phyloP scores from a whole-genome alignment of 2,113 vertebrate genomes.

The Pangasianodon gigas region DNA sequence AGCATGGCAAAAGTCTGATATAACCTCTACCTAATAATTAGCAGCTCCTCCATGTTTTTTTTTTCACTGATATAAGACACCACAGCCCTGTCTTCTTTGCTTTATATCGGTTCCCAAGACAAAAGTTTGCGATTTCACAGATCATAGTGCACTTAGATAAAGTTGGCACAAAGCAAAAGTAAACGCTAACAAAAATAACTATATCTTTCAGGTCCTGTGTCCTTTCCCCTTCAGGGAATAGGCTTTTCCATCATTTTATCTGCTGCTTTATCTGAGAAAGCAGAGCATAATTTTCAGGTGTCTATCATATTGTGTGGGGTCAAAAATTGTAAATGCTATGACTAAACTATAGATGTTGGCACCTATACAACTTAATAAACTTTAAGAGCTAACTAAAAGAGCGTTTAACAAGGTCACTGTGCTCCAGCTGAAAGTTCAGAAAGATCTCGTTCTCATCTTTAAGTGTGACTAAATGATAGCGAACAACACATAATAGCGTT shows the following conservation, averaged over 20 bases:
- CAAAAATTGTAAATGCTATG: background rate
- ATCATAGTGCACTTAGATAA: background rate
- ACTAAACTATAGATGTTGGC: background rate
- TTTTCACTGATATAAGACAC: background rate
- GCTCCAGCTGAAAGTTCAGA: background rate
- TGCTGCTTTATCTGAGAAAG: background rate
- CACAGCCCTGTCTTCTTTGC: background rate
- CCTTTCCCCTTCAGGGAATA: background rate
- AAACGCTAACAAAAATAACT: background rate
- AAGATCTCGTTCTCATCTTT: background rate
- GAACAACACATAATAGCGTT: background rate
- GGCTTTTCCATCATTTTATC: background rate
- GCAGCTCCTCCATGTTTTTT: background rate
- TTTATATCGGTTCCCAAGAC: background rate
- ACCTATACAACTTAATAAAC: background rate
- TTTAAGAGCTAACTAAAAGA: background rate
- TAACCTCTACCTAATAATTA: background rate
- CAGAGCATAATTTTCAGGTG: background rate
- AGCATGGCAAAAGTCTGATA: background rate
- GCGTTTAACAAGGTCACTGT: background rate
- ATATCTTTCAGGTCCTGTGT: background rate
- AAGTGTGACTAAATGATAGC: background rate
- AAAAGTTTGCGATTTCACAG: background rate
- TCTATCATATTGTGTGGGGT: background rate
- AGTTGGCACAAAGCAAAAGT: background rate